These are phyloP conservation scores for Malurus alboscapulatus DNA, from an alignment of 2,113 vertebrate genomes.

Conservation along the genomic window DNA sequence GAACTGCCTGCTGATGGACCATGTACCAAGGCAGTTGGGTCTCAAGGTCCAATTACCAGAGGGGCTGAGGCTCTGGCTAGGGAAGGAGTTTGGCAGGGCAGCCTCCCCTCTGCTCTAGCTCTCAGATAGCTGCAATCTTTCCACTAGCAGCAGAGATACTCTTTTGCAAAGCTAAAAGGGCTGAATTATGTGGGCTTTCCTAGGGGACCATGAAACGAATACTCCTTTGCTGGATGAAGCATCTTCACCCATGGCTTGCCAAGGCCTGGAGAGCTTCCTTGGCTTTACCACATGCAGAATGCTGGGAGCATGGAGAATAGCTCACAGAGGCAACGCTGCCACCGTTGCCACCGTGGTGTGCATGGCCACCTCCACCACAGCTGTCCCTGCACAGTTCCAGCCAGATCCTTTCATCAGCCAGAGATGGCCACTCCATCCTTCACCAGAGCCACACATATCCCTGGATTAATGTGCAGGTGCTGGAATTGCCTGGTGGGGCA, in stretches of 20 bases:
- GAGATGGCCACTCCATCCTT: background rate
- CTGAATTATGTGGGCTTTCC: background rate
- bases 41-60: background rate
- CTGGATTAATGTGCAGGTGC: background rate
- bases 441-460: background rate
- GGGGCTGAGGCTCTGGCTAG: background rate
- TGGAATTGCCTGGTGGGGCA: fast-evolving
- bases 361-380: background rate
- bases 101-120: background rate
- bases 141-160: background rate
- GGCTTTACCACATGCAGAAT: background rate
- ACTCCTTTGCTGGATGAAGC: background rate
- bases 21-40: background rate
- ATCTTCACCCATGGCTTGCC: background rate
- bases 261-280: background rate
- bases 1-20: background rate
- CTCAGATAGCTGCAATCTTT: background rate
- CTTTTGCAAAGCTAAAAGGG: background rate
- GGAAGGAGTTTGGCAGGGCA: background rate
- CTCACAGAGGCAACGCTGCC: background rate
- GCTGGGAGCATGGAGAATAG: background rate
- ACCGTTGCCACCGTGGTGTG: fast-evolving
- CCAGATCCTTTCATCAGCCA: background rate
- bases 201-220: background rate
- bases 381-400: background rate